Evolutionary conservation across 2,888 invertebrate genomes (phyloP), one percentile per base, ranked within the genome.

Genomic region (Herminia tarsipennalis): DNA sequence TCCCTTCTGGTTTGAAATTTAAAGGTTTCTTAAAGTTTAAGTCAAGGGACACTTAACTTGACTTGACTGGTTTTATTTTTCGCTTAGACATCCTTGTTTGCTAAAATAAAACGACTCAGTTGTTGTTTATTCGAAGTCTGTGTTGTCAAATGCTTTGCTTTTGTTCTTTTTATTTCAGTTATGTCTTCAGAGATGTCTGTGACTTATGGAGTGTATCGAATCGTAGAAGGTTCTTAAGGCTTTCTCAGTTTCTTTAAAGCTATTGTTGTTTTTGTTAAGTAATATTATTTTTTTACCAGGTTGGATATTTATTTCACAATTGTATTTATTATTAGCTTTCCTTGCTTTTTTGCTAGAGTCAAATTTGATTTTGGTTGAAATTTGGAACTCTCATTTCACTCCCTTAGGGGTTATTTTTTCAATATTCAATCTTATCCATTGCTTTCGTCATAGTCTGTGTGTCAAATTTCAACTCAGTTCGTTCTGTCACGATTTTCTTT

Each of bases 51-150:
- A 8, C 12, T 12, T n/a, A 8, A 18, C 3, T 10, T 20, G 6
- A 12, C 6, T 20, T 13, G 0, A 21, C n/a, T 22, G 8, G 13
- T 35, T 16, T 16, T 24, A 16, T 35, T n/a, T 10, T 5, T 6
- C 14, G 9, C 10, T 24, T 4, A 1, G 14, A 2, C 22, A 9
- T 24, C 10, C 10, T 35, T 17, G 24, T 35, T 33, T n/a, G 13
- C 13, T 16, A 9, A 10, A 35, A 35, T 10, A 22, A 35, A n/a
- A n/a, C 14, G 24, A 35, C 24, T 35, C 24, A 35, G n/a, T 24
- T 13, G 24, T 16, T 32, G 6, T 14, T 35, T 17, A 9, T 9
- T 24, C 9, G 9, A 14, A 14, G 8, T 21, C 14, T 16, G 34
- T 17, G 16, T 35, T 8, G 5, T 2, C 13, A 35, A 35, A 24